Evolutionary conservation across 1,140 invertebrate species (phyloP).

Genomic region (Sarcophaga bullata): DNA sequence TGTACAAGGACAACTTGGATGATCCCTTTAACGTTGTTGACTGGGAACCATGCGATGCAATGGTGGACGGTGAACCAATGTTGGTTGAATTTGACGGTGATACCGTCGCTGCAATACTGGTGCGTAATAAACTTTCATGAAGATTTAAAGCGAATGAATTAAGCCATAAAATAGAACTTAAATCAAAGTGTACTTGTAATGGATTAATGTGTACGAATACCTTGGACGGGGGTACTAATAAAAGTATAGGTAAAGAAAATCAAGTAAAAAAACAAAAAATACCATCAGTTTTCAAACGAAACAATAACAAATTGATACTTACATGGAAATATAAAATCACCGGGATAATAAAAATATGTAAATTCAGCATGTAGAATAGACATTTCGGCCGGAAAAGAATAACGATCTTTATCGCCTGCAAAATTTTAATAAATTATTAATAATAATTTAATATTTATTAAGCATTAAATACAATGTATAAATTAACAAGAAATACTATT

Average conservation of each 20-base stretch:
- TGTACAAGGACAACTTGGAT: constrained; percentile 30
- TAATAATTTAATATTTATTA: neutral
- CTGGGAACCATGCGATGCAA: constrained; percentile 40
- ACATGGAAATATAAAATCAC: constrained; percentile 92
- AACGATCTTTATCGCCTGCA: constrained; percentile 83
- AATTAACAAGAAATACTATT: no score
- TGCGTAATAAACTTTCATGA: constrained; percentile 74
- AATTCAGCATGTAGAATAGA: constrained; percentile 94
- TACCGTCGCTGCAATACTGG: constrained; percentile 63
- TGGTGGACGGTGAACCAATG: constrained; percentile 56
- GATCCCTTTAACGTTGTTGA: constrained; percentile 26
- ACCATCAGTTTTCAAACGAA: neutral
- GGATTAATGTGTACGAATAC: constrained; percentile 92
- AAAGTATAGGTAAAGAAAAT: neutral
- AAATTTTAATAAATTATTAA: constrained; percentile 46
- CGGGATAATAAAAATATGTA: constrained; percentile 97
- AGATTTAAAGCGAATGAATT: constrained; percentile 93
- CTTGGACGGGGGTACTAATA: constrained; percentile 88
- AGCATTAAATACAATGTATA: no score
- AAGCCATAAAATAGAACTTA: constrained; percentile 88
- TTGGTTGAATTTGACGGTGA: constrained; percentile 41
- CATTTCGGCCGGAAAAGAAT: constrained; percentile 87
- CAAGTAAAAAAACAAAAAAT: constrained; percentile 38
- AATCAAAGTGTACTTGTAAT: constrained; percentile 85
- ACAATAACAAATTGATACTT: constrained; percentile 60